These are phyloP conservation scores for Myotis vivesi DNA, from an alignment of 2,797 vertebrate species.

Conservation along the genomic window DNA sequence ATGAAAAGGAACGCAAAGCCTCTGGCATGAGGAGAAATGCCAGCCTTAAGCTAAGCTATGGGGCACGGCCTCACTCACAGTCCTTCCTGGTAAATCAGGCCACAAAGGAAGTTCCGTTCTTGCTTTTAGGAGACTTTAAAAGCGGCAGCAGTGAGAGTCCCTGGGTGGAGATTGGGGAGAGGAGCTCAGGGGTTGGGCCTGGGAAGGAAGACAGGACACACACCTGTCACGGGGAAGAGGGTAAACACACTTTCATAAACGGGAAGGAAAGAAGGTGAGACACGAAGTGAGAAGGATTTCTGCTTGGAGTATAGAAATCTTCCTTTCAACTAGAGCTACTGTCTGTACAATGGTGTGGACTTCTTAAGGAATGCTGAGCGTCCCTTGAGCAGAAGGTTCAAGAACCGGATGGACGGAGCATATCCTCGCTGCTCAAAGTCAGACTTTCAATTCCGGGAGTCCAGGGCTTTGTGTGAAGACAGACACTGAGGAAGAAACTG, in stretches of 20 bases:
- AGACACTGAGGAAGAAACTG: neutral
- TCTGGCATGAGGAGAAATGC: neutral
- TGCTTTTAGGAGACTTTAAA: neutral
- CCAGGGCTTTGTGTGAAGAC: neutral
- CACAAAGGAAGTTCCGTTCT: neutral
- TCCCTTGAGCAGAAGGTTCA: neutral
- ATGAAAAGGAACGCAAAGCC: conserved; percentile 14
- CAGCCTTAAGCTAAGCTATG: neutral
- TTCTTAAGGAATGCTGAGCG: neutral
- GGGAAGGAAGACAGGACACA: neutral
- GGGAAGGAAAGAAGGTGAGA: neutral
- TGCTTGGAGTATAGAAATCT: neutral
- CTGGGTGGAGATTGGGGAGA: neutral
- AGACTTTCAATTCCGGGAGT: neutral
- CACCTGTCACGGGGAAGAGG: neutral
- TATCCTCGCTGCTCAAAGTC: neutral
- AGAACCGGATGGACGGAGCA: neutral
- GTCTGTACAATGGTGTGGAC: neutral
- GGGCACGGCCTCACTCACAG: neutral
- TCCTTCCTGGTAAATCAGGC: neutral
- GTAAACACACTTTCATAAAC: neutral
- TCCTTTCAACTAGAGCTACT: neutral
- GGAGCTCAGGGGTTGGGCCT: neutral
- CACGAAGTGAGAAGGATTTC: neutral
- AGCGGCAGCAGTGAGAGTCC: neutral